Conservation (phyloP, 2,888 invertebrate genomes). For the Incurvaria masculella region DNA sequence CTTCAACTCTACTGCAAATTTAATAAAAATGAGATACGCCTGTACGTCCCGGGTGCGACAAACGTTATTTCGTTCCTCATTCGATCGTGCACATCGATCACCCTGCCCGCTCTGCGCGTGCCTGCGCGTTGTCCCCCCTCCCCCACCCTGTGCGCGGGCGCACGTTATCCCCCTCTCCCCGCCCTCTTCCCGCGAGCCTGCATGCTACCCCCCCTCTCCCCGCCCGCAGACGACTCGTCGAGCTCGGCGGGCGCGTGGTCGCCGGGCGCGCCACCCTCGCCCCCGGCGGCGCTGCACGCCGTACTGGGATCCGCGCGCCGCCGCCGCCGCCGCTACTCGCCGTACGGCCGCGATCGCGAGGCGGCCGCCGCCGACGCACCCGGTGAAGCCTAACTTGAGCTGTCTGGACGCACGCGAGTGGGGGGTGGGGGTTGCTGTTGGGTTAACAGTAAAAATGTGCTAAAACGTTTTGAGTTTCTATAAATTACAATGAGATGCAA, state of each 20-base stretch:
- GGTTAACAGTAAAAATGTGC: too few species aligned
- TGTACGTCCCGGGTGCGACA: too few species aligned
- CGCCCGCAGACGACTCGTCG: constrained; percentile 35
- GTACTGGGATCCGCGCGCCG: constrained; percentile 1
- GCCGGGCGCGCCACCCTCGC: constrained; percentile 20
- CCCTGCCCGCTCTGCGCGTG: not conserved
- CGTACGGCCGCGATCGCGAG: constrained; percentile 11
- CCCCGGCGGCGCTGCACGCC: constrained; percentile 35
- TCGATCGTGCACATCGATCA: not conserved
- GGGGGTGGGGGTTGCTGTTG: too few species aligned
- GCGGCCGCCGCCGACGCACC: constrained; percentile 1
- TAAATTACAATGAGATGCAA: too few species aligned
- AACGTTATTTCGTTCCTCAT: not conserved
- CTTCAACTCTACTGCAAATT: too few species aligned
- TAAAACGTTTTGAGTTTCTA: too few species aligned
- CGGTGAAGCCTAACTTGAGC: too few species aligned
- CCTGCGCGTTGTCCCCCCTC: not conserved
- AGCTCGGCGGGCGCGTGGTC: constrained; percentile 19
- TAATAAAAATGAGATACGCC: too few species aligned
- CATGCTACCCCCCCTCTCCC: constrained; percentile 15
- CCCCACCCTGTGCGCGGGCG: not conserved
- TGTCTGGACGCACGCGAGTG: too few species aligned
- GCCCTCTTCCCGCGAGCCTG: constrained; percentile 9
- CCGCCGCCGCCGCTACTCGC: constrained; percentile 16
- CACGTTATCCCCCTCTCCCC: constrained; percentile 1